These are phyloP conservation scores for Drosophila bocki DNA, from an alignment of 1,140 invertebrate genomes.

Conservation along the genomic window DNA sequence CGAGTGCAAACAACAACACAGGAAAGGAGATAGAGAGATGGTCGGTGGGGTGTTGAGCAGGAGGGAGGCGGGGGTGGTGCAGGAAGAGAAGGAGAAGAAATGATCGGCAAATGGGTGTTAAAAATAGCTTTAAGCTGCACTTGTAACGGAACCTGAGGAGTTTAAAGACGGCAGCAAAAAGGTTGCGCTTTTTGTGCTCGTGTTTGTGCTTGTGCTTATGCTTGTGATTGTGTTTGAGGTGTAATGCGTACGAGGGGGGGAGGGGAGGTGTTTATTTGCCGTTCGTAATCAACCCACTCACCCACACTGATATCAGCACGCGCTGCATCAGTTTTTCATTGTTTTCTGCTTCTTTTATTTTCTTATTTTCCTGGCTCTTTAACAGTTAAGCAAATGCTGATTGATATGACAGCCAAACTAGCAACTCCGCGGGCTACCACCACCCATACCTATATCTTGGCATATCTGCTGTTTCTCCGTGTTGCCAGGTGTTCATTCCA, in stretches of 20 bases:
- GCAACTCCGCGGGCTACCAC: slow-evolving; percentile 8
- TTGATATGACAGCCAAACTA: slow-evolving; percentile 57
- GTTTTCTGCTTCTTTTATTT: slow-evolving; percentile 3
- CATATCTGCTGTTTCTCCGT: slow-evolving; percentile 6
- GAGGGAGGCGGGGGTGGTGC: background rate
- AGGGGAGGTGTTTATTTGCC: slow-evolving; percentile 27
- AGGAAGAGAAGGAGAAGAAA: background rate
- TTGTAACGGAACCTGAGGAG: slow-evolving; percentile 23
- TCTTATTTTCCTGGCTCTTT: slow-evolving; percentile 27
- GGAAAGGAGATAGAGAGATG: slow-evolving; percentile 35
- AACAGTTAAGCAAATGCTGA: slow-evolving; percentile 65
- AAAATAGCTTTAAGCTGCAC: slow-evolving; percentile 45
- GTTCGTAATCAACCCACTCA: slow-evolving; percentile 26
- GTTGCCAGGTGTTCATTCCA: slow-evolving; percentile 9
- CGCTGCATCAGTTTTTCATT: slow-evolving; percentile 18
- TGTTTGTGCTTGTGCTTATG: background rate
- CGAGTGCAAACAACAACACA: slow-evolving; percentile 33
- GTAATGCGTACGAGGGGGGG: background rate
- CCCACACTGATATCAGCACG: slow-evolving; percentile 48
- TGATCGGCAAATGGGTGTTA: slow-evolving; percentile 27
- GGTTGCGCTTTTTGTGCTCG: background rate
- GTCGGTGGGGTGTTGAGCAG: background rate
- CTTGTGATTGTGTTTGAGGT: slow-evolving; percentile 22
- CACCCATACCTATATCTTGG: slow-evolving; percentile 9
- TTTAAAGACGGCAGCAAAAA: slow-evolving; percentile 11